Conservation (phyloP, 2,113 vertebrate species). For the Chamaea fasciata region DNA sequence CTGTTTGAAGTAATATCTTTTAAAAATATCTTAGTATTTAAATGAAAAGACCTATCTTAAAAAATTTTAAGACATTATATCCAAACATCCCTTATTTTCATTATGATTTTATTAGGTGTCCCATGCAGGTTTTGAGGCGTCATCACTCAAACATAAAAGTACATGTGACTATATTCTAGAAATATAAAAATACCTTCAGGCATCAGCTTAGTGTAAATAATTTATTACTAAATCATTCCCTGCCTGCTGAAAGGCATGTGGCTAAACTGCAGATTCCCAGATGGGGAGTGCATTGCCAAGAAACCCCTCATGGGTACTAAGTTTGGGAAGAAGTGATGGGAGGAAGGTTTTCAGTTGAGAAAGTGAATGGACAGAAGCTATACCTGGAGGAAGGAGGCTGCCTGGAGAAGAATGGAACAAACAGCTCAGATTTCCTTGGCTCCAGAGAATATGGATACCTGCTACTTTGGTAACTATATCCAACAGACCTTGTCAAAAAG, state of each 20-base stretch:
- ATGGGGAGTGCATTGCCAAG: not conserved
- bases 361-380: not conserved
- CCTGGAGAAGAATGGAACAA: not conserved
- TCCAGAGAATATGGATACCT: not conserved
- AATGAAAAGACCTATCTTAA: not conserved
- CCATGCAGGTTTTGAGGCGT: not conserved
- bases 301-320: not conserved
- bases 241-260: not conserved
- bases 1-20: not conserved
- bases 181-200: not conserved
- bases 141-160: not conserved
- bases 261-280: not conserved
- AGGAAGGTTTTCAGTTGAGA: not conserved
- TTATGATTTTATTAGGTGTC: not conserved
- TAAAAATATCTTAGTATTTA: not conserved
- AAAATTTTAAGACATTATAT: not conserved
- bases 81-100: not conserved
- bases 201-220: not conserved
- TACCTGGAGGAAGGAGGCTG: not conserved
- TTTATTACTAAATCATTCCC: not conserved
- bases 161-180: not conserved
- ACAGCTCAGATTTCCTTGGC: not conserved
- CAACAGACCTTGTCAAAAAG: not conserved
- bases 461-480: not conserved
- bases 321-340: not conserved